phyloP scores from a whole-genome alignment of 1,140 invertebrate species.

The Chlorops oryzae region DNA sequence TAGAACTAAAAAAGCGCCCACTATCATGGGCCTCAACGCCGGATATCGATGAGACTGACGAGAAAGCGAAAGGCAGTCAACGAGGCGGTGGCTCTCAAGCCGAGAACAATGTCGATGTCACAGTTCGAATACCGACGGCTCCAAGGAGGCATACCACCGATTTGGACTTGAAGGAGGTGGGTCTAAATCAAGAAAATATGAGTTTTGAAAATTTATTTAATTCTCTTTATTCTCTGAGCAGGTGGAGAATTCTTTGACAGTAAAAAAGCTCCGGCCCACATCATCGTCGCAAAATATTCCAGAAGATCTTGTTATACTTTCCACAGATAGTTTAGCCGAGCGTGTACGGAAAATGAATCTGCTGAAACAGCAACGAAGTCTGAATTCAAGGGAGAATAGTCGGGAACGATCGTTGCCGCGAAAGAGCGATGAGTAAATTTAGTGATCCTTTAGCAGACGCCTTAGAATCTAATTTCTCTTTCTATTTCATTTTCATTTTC shows the following conservation, averaged over 20 bases:
- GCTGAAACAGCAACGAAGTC: slow-evolving; percentile 52
- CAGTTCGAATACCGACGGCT: slow-evolving; percentile 60
- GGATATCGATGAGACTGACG: slow-evolving; percentile 53
- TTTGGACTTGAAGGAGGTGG: slow-evolving; percentile 52
- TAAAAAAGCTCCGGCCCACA: slow-evolving; percentile 47
- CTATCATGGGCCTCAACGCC: slow-evolving; percentile 68
- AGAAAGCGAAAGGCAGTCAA: slow-evolving; percentile 5
- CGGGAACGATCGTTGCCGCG: slow-evolving; percentile 44
- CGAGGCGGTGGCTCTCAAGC: slow-evolving; percentile 13
- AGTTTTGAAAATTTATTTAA: background rate
- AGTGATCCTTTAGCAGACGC: slow-evolving; percentile 5
- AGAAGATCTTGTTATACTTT: slow-evolving; percentile 52
- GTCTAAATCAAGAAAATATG: slow-evolving; percentile 28
- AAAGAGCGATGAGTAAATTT: slow-evolving; percentile 22
- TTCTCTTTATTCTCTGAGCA: slow-evolving; percentile 2
- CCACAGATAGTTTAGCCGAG: slow-evolving; percentile 55
- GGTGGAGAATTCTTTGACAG: slow-evolving; percentile 33
- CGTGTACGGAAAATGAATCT: slow-evolving; percentile 59
- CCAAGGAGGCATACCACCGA: slow-evolving; percentile 53
- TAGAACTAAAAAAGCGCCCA: slow-evolving; percentile 43
- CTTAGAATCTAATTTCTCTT: background rate
- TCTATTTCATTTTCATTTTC: too few species aligned
- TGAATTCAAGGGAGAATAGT: slow-evolving; percentile 53
- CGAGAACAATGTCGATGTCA: slow-evolving; percentile 50
- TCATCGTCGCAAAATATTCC: slow-evolving; percentile 40